A percentile compares a stretch with the other conserved stretches of the same genome.
phyloP scores from a whole-genome alignment of 2,113 vertebrate genomes.

The Marcusenius ussheri region DNA sequence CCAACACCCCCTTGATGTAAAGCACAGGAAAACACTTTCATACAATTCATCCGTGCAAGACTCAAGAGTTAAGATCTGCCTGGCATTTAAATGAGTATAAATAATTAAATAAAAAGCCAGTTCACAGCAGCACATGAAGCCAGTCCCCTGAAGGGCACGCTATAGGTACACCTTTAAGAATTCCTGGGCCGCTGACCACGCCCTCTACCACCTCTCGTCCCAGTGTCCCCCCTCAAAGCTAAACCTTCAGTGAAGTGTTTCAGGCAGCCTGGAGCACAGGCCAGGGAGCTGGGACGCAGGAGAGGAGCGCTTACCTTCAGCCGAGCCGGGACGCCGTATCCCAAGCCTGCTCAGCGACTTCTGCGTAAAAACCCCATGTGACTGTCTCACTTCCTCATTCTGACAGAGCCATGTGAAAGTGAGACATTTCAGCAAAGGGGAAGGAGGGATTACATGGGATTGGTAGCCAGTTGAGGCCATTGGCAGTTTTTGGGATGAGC shows the following conservation, averaged over 20 bases:
- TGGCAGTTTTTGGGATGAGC: neutral
- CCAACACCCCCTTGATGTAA: neutral
- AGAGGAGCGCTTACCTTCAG: constrained; percentile 40
- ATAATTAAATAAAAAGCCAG: neutral
- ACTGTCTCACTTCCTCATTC: constrained; percentile 40
- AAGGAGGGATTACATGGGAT: constrained; percentile 35
- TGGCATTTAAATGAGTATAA: neutral
- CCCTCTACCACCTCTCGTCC: neutral
- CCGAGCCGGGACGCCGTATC: neutral
- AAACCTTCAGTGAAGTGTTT: neutral
- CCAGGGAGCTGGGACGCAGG: neutral
- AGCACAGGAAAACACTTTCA: neutral
- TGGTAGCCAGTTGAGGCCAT: neutral
- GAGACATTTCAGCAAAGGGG: constrained; percentile 20
- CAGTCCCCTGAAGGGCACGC: neutral
- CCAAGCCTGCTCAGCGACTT: constrained; percentile 31
- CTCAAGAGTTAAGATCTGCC: neutral
- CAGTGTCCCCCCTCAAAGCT: neutral
- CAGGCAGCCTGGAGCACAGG: neutral
- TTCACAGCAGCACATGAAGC: neutral
- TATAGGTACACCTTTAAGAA: neutral
- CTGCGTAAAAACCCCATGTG: constrained; percentile 33
- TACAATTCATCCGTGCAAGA: neutral
- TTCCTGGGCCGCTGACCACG: neutral
- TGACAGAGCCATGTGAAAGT: constrained; percentile 40